Base-by-base conservation (phyloP, 30 jellyfish, hydroid and myxozoan species). In the Aurelia sp. region DNA sequence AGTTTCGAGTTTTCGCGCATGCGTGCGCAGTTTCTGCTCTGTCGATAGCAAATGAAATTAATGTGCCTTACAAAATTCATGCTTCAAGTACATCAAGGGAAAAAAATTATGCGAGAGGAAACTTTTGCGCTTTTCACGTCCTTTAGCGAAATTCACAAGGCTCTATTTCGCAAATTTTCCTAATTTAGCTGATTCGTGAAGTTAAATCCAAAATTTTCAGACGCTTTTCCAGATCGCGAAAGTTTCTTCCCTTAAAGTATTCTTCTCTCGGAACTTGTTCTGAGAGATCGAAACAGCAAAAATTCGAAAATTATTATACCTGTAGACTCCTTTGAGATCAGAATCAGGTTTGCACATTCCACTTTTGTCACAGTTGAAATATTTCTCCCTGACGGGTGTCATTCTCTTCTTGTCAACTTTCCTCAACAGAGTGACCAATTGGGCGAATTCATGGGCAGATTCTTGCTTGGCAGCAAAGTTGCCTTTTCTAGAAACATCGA, bases 371-470 rank as follows among this genome's bases (percentile, higher is more conserved):
- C 99, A 89, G 59, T 95, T 97, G 72, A 84, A 87, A 79, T 89
- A 95, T 47, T 90, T 81, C 59, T 78, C 94, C 99, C 96, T 85
- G 86, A 95, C 84, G 35, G 96, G 96, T 18, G 85, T 90, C 99
- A 95, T 95, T 63, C 98, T 68, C 78, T 95, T 95, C 65, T 74
- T 44, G 87, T 95, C 98, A 76, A 95, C 74, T 52, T 84, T 89
- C 66, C 99, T 76, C 89, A 95, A 66, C 84, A 86, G 50, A 23
- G 91, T 66, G 11, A 95, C 99, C 84, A 95, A 53, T 41, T 90
- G 81, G 84, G 97, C 55, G 91, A 95, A 95, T 61, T 95, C 99
- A 71, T 95, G 97, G 12, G 98, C 99, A 13, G 97, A 89, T 21
- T 95, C 81, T 76, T 80, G 96, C 77, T 86, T 89, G 71, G 92